Evolutionary conservation across 1,140 invertebrate genomes (phyloP), one percentile per base, ranked within the genome.

Genomic region (Drosophila pallidifrons): DNA sequence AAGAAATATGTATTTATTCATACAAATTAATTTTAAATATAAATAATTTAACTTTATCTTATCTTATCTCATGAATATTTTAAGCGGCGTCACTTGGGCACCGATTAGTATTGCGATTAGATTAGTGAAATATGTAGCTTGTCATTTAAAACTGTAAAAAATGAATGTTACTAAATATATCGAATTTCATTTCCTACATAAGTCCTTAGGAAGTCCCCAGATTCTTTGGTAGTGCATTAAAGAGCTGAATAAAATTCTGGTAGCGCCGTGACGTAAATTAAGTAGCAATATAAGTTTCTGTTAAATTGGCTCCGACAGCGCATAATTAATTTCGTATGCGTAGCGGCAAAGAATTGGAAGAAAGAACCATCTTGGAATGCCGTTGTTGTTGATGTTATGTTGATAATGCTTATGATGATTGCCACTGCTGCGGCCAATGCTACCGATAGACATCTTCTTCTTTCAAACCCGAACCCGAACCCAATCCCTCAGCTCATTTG

Each of bases 221-320:
- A 52, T 13, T 38, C 15, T 11, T 13, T 1, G 15, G 15, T 11
- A 79, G 76, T 25, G 64, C 46, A 77, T 47, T 43, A 54, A 38
- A 2, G 63, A 63, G 52, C 49, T 68, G 54, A 49, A 70, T 67
- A 75, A 69, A 65, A 52, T 85, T 89, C 81, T 88, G 81, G 81
- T 81, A 88, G 83, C 83, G 83, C 85, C 83, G 85, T 85, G 75
- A 89, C 81, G 83, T 88, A 88, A 88, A 88, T 88, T 88, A 90
- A 88, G 85, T 85, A 85, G 85, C 86, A 85, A 85, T 83, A 88
- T 88, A 87, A 88, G 80, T 89, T 89, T 88, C 71, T 88, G 85
- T 78, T 81, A 83, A 88, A 88, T 85, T 88, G 85, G 64, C 85
- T 81, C 52, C 74, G 85, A 85, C 85, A 88, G 77, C 74, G 79